Conservation (phyloP, 2,888 invertebrate genomes). For the Bruchidius siliquastri region DNA sequence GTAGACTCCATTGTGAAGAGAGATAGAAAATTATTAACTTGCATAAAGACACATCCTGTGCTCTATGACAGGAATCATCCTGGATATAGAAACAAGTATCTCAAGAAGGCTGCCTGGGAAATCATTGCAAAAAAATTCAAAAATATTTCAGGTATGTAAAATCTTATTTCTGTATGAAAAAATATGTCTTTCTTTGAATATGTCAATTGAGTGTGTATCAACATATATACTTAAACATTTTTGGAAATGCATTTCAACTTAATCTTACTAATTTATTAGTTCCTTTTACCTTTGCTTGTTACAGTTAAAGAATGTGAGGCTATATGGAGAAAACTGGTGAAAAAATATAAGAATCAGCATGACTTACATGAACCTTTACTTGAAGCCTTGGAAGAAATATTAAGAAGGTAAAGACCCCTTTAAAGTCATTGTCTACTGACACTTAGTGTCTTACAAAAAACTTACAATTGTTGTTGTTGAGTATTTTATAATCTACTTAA, state of each 20-base stretch:
- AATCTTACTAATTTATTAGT: too few relatives aligned
- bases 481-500: too few relatives aligned
- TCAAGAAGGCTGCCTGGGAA: slow-evolving; percentile 13
- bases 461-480: too few relatives aligned
- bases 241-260: too few relatives aligned
- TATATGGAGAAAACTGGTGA: not conserved
- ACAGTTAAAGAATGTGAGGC: not conserved
- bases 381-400: not conserved
- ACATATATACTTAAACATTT: too few relatives aligned
- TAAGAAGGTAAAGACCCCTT: not conserved
- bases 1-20: slow-evolving; percentile 18
- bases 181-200: too few relatives aligned
- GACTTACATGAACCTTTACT: not conserved
- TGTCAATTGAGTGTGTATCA: too few relatives aligned
- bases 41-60: slow-evolving; percentile 34
- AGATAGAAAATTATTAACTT: slow-evolving; percentile 59
- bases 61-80: slow-evolving; percentile 44
- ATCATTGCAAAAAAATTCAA: slow-evolving; percentile 10
- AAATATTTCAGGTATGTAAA: not conserved
- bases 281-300: not conserved
- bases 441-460: too few relatives aligned
- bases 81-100: slow-evolving; percentile 7
- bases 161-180: too few relatives aligned
- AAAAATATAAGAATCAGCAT: not conserved
- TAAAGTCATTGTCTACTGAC: too few relatives aligned